Evolutionary conservation across 2,797 vertebrate species (phyloP).

Genomic region (Triplophysa bombifrons): DNA sequence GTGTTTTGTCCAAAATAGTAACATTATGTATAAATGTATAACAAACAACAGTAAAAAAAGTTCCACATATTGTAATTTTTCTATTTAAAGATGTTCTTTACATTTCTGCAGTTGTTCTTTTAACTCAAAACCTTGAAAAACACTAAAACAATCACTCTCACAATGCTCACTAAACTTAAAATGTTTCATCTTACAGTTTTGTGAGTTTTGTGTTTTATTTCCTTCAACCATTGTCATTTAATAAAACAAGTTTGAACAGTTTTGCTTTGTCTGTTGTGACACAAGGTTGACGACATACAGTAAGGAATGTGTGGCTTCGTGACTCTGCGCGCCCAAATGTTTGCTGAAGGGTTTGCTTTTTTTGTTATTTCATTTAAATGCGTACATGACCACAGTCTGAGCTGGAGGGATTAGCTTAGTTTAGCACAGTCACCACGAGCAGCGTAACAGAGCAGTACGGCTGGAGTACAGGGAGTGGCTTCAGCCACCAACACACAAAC

Average conservation of each 20-base stretch:
- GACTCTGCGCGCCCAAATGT: not conserved
- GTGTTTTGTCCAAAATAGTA: too few species aligned
- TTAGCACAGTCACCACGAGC: constrained; percentile 43
- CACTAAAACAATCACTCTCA: too few species aligned
- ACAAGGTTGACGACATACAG: not conserved
- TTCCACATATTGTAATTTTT: too few species aligned
- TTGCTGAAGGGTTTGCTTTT: not conserved
- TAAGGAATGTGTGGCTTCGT: constrained; percentile 36
- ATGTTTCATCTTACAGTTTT: not conserved
- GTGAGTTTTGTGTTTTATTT: not conserved
- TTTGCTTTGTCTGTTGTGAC: constrained; percentile 5
- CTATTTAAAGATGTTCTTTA: too few species aligned
- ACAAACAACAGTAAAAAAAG: too few species aligned
- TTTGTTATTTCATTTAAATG: constrained; percentile 12
- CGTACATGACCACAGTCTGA: constrained; percentile 49
- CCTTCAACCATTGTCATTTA: not conserved
- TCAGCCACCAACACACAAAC: constrained; percentile 48
- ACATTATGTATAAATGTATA: too few species aligned
- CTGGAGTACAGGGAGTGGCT: constrained; percentile 57
- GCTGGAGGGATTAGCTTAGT: constrained; percentile 42
- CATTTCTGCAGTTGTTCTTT: too few species aligned
- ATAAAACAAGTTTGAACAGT: constrained; percentile 18
- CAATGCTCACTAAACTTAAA: not conserved
- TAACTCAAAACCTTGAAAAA: too few species aligned
- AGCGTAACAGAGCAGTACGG: constrained; percentile 42